A percentile compares a stretch with the other conserved stretches of the same genome.
Evolutionary conservation across 1,140 invertebrate species (phyloP).

Genomic region (Drosophila erecta): DNA sequence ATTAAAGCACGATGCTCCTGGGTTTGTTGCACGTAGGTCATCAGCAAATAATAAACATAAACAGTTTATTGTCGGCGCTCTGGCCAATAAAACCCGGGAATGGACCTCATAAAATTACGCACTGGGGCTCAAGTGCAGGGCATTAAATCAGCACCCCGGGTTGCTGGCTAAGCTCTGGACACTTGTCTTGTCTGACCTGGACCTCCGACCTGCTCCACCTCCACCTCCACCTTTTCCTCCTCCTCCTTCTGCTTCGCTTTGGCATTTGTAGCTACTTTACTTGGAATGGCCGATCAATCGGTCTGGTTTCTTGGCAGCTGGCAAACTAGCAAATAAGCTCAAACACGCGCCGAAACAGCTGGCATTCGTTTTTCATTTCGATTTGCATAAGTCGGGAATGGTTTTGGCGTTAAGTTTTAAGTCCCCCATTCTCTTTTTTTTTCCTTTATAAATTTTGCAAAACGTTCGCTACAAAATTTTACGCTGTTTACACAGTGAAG

Average conservation of each 20-base stretch:
- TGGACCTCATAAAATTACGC: slow-evolving; percentile 78
- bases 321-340: slow-evolving; percentile 32
- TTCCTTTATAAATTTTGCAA: slow-evolving; percentile 44
- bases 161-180: not conserved
- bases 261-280: slow-evolving; percentile 53
- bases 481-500: slow-evolving; percentile 82
- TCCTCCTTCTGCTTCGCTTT: not conserved
- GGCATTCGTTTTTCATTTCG: slow-evolving; percentile 43
- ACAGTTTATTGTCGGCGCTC: slow-evolving; percentile 81
- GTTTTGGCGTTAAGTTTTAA: slow-evolving; percentile 10
- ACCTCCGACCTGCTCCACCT: not conserved
- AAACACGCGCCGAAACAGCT: slow-evolving; percentile 18
- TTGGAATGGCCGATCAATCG: slow-evolving; percentile 62
- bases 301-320: slow-evolving; percentile 16
- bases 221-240: not conserved
- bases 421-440: not conserved
- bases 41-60: slow-evolving; percentile 84
- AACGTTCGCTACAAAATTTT: slow-evolving; percentile 71
- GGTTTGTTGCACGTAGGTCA: slow-evolving; percentile 77
- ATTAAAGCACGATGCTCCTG: slow-evolving; percentile 21
- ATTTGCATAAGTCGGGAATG: slow-evolving; percentile 74
- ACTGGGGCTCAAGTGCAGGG: slow-evolving; percentile 72
- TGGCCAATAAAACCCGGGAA: slow-evolving; percentile 77
- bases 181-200: slow-evolving; percentile 30
- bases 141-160: slow-evolving; percentile 70